Evolutionary conservation across 2,113 vertebrate genomes (phyloP).

Genomic region (Eublepharis macularius): DNA sequence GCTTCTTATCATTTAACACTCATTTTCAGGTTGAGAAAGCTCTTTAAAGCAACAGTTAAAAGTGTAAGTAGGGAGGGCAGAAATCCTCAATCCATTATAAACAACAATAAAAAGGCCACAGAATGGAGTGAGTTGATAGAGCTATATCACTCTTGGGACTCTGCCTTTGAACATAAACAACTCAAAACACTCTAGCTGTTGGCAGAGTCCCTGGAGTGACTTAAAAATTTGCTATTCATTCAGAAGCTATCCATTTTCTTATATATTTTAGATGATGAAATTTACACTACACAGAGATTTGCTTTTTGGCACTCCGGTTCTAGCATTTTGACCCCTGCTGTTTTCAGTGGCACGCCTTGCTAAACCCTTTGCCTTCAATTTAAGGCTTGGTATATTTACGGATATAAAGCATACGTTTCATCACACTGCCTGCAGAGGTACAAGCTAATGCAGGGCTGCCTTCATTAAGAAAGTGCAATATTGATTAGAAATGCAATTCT

Average conservation of each 20-base stretch:
- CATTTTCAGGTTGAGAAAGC: constrained; percentile 53
- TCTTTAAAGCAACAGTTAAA: constrained; percentile 46
- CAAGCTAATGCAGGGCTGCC: too few species aligned
- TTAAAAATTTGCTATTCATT: constrained; percentile 59
- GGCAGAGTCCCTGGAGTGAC: constrained; percentile 56
- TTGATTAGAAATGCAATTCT: too few species aligned
- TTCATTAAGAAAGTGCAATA: too few species aligned
- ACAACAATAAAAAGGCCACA: constrained; percentile 62
- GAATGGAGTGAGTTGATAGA: constrained; percentile 59
- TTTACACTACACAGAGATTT: constrained; percentile 57
- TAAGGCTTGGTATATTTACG: constrained; percentile 7
- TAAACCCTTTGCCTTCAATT: constrained; percentile 28
- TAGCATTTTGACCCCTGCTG: constrained; percentile 43
- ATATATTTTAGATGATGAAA: constrained; percentile 66
- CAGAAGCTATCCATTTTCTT: constrained; percentile 60
- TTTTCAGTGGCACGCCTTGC: constrained; percentile 37
- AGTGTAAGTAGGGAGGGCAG: neutral
- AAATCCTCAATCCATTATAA: constrained; percentile 63
- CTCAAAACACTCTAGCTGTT: constrained; percentile 59
- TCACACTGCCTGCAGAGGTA: neutral
- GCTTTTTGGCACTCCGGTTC: neutral
- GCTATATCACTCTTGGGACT: constrained; percentile 57
- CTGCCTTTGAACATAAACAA: constrained; percentile 67
- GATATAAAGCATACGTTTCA: neutral
- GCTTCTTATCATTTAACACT: constrained; percentile 26